Conservation (phyloP, 2,113 vertebrate genomes). For the Microcebus tavaratra region DNA sequence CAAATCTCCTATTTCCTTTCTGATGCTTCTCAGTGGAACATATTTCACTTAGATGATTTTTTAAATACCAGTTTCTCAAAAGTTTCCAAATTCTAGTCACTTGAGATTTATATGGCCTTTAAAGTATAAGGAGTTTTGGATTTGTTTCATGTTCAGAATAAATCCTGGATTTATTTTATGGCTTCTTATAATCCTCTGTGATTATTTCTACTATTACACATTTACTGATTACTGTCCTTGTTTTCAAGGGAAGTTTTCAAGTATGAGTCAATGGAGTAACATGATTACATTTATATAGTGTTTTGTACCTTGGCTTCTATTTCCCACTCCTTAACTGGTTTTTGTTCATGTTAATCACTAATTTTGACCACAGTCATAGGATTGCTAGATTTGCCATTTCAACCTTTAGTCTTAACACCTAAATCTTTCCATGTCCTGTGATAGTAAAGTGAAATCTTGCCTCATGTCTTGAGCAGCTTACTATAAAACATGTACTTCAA, state of each 20-base stretch:
- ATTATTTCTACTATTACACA: conserved; percentile 58
- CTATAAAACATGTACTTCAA: neutral
- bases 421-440: neutral
- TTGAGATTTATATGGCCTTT: conserved; percentile 37
- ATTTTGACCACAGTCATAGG: neutral
- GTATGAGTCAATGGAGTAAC: neutral
- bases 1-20: conserved; percentile 57
- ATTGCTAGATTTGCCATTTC: neutral
- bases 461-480: neutral
- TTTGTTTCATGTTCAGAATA: conserved; percentile 65
- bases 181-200: neutral
- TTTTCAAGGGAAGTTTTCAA: conserved; percentile 42
- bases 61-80: conserved; percentile 6
- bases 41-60: conserved; percentile 45
- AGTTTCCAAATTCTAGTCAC: conserved; percentile 42
- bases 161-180: conserved; percentile 50
- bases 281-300: neutral
- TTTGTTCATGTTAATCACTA: neutral
- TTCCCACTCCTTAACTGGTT: neutral
- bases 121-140: conserved; percentile 58
- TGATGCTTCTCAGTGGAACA: conserved; percentile 53
- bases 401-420: neutral
- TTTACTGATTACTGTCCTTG: conserved; percentile 53
- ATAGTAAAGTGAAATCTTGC: neutral
- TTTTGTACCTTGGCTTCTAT: neutral